Evolutionary conservation across 2,888 invertebrate species (phyloP).

Genomic region (Megamerina dolium): DNA sequence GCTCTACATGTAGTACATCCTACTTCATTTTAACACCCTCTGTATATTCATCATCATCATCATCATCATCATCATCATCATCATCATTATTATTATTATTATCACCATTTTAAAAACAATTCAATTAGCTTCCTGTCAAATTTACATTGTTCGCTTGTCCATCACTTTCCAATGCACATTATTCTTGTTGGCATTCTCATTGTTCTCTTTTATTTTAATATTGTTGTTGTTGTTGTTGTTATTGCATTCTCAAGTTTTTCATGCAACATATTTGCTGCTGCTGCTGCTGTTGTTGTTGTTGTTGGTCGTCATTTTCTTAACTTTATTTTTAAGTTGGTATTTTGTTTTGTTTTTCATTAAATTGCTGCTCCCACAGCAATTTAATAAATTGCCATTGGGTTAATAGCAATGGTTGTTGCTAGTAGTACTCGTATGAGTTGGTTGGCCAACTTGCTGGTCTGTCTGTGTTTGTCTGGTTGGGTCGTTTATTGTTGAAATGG

Average conservation of each 20-base stretch:
- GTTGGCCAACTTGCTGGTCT: too few relatives aligned
- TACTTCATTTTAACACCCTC: background rate
- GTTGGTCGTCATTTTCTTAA: background rate
- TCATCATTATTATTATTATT: slow-evolving; percentile 1
- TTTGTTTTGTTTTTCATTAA: background rate
- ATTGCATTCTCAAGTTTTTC: background rate
- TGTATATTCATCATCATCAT: background rate
- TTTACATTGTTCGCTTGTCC: slow-evolving; percentile 29
- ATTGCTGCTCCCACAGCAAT: slow-evolving; percentile 7
- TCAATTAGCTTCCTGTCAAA: slow-evolving; percentile 43
- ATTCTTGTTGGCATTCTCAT: background rate
- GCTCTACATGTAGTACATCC: background rate
- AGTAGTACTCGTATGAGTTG: too few relatives aligned
- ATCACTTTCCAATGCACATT: slow-evolving; percentile 16
- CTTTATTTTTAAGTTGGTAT: background rate
- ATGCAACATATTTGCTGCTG: too few relatives aligned
- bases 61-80: too few relatives aligned
- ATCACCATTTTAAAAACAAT: slow-evolving; percentile 23
- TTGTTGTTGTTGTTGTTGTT: background rate
- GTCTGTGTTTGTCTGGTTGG: too few relatives aligned
- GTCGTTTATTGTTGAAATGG: too few relatives aligned
- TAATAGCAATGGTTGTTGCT: too few relatives aligned
- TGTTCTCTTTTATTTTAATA: background rate
- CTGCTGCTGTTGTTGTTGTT: slow-evolving; percentile 8
- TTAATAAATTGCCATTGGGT: slow-evolving; percentile 11